A percentile compares a stretch with the other conserved stretches of the same genome.
phyloP scores from a whole-genome alignment of 1,140 invertebrate genomes.

The Zaprionus lachaisei region DNA sequence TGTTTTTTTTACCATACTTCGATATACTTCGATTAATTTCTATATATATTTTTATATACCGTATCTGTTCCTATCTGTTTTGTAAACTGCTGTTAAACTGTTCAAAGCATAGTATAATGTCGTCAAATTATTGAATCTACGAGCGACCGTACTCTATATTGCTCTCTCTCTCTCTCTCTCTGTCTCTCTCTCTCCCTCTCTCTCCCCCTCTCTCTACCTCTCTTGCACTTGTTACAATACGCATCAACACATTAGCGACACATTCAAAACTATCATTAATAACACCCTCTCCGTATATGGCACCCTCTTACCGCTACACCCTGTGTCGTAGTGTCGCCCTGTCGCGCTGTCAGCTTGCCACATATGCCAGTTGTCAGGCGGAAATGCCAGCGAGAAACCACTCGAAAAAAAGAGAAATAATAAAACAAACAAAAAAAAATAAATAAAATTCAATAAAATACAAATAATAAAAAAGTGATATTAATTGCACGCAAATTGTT shows the following conservation, averaged over 20 bases:
- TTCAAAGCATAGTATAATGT: too few relatives aligned
- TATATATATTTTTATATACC: too few relatives aligned
- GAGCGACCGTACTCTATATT: too few relatives aligned
- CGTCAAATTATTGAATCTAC: too few relatives aligned
- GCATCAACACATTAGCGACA: conserved; percentile 25
- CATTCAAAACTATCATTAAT: conserved; percentile 52
- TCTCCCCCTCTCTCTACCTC: too few relatives aligned
- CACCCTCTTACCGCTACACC: conserved; percentile 26
- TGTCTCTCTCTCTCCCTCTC: accelerated
- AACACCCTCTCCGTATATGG: conserved; percentile 21
- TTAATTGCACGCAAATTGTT: conserved; percentile 58
- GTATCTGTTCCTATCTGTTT: too few relatives aligned
- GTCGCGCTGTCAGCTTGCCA: conserved; percentile 21
- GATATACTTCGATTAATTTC: too few relatives aligned
- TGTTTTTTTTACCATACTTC: too few relatives aligned
- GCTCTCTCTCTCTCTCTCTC: too few relatives aligned
- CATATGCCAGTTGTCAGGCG: conserved; percentile 60
- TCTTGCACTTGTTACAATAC: conserved; percentile 33
- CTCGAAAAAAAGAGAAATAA: conserved; percentile 7
- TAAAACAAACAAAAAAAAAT: conserved; percentile 14
- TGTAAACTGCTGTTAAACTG: too few relatives aligned
- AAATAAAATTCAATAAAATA: conserved; percentile 10
- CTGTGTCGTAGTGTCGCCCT: neutral
- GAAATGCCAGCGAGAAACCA: conserved; percentile 31
- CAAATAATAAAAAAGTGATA: conserved; percentile 9